phyloP scores from a whole-genome alignment of 92 coral and sea anemone genomes.

The Chrysogorgia sp. region DNA sequence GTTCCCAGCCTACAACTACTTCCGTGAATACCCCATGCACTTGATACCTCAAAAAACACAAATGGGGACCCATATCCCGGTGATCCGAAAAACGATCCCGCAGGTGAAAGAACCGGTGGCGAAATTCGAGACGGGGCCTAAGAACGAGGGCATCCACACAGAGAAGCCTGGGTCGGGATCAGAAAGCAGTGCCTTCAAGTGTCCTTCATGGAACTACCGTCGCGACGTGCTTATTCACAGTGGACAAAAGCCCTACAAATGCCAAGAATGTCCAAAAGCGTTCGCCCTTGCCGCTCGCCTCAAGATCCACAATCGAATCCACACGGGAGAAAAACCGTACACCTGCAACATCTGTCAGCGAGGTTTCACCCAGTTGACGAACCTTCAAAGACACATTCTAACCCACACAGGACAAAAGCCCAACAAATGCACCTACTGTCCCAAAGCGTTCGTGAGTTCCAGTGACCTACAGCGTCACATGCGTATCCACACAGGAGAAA shows the following conservation, averaged over 20 bases:
- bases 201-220: slow-evolving; percentile 98
- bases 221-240: slow-evolving; percentile 97
- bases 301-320: slow-evolving; percentile 94
- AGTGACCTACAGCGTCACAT: slow-evolving; percentile 96
- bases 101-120: slow-evolving; percentile 45
- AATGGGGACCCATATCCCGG: slow-evolving; percentile 51
- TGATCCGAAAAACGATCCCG: slow-evolving; percentile 51
- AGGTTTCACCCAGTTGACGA: slow-evolving; percentile 96
- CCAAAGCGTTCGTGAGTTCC: slow-evolving; percentile 98
- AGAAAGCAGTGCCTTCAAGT: slow-evolving; percentile 74
- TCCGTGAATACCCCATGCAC: slow-evolving; percentile 49
- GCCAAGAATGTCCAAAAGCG: slow-evolving; percentile 97
- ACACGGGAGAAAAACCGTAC: slow-evolving; percentile 93
- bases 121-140: slow-evolving; percentile 47
- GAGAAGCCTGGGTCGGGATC: slow-evolving; percentile 56
- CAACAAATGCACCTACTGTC: slow-evolving; percentile 96
- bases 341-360: slow-evolving; percentile 96
- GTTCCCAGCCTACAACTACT: slow-evolving; percentile 38
- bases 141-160: slow-evolving; percentile 36
- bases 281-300: slow-evolving; percentile 98
- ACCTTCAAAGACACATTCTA: slow-evolving; percentile 90
- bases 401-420: slow-evolving; percentile 99
- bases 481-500: slow-evolving; percentile 93
- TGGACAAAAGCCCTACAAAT: slow-evolving; percentile 97
- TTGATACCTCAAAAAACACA: slow-evolving; percentile 52